phyloP scores from a whole-genome alignment of 2,113 vertebrate genomes.

The Terrapene triunguis region DNA sequence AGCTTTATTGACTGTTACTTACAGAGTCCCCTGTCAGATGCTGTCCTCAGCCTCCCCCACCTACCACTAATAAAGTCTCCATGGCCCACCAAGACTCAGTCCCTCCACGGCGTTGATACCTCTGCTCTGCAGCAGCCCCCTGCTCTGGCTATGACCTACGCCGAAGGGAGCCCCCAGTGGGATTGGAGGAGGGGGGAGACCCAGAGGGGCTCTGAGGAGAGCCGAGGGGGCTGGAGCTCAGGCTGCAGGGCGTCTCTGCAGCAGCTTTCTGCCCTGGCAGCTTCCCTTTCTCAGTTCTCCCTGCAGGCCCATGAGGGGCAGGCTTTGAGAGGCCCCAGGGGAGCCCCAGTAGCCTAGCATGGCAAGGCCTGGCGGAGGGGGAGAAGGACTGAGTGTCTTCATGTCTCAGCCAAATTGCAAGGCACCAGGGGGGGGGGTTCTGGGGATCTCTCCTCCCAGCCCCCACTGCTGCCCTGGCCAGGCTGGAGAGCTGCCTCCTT shows the following conservation, averaged over 20 bases:
- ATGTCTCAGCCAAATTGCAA: no score
- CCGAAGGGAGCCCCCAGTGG: accelerated
- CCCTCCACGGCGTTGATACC: slow-evolving; percentile 1
- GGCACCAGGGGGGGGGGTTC: no score
- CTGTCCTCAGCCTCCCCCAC: background rate
- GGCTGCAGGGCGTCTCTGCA: accelerated
- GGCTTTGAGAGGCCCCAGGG: accelerated
- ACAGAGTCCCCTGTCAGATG: accelerated
- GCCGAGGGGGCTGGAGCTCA: background rate
- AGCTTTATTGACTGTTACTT: background rate
- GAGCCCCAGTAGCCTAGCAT: background rate
- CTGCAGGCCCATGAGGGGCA: background rate
- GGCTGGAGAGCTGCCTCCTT: background rate
- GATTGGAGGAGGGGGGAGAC: accelerated
- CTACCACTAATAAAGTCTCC: background rate
- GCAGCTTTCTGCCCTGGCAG: accelerated
- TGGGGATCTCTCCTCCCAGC: background rate
- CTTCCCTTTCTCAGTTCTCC: slow-evolving; percentile 54
- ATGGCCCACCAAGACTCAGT: background rate
- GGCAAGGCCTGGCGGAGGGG: no score
- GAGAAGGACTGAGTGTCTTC: background rate
- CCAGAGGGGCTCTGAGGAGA: background rate
- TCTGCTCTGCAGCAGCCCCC: background rate
- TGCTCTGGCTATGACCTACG: accelerated
- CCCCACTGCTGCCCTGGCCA: no score